A percentile compares a stretch with the other conserved stretches of the same genome.
These are phyloP conservation scores for Diuraphis noxia DNA, from an alignment of 1,140 invertebrate genomes.

Conservation along the genomic window DNA sequence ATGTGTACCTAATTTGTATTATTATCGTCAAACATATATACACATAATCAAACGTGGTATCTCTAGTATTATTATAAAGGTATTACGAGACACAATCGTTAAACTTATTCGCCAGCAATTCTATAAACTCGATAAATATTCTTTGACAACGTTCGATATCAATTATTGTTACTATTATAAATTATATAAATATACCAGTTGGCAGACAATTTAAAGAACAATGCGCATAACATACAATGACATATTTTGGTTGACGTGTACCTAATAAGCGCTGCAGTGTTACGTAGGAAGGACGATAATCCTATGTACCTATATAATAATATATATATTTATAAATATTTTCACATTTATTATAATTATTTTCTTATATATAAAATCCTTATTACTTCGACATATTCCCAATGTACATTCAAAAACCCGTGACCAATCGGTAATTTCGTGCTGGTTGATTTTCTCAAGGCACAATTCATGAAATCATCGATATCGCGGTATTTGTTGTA, in stretches of 20 bases:
- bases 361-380: conserved; percentile 29
- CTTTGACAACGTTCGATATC: not conserved
- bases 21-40: not conserved
- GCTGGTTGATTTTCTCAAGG: conserved; percentile 41
- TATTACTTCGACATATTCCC: conserved; percentile 29
- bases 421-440: conserved; percentile 41
- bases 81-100: not conserved
- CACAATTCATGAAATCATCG: conserved; percentile 35
- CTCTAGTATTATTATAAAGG: not conserved
- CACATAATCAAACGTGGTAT: not conserved
- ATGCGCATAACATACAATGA: not conserved
- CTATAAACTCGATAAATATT: not conserved
- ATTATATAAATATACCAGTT: not conserved
- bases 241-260: not conserved
- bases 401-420: conserved; percentile 20
- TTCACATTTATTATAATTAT: conserved; percentile 47
- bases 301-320: not conserved
- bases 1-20: not conserved
- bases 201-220: not conserved
- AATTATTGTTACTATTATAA: not conserved
- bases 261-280: not conserved
- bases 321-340: not conserved
- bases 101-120: not conserved
- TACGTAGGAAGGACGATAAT: conserved; percentile 33
- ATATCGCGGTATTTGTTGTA: conserved; percentile 42